phyloP scores from a whole-genome alignment of 2,888 invertebrate species.

The Cephus sareptanus region DNA sequence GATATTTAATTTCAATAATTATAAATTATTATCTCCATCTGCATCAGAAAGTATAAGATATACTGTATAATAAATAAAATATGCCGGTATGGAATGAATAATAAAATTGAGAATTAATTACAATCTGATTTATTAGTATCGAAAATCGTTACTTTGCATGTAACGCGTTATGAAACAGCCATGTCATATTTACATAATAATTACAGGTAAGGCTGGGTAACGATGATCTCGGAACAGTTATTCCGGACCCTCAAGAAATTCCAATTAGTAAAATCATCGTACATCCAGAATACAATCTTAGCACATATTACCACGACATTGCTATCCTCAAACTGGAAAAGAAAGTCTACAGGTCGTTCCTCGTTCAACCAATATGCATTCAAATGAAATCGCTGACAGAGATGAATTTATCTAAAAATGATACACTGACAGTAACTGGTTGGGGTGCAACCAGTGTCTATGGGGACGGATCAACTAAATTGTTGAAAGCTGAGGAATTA shows the following conservation, averaged over 20 bases:
- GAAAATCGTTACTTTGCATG: too few relatives aligned
- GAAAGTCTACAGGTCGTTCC: slow-evolving; percentile 33
- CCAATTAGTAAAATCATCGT: slow-evolving; percentile 36
- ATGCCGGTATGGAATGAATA: too few relatives aligned
- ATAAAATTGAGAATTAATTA: too few relatives aligned
- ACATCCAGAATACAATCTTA: slow-evolving; percentile 51
- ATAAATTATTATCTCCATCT: too few relatives aligned
- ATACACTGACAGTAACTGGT: slow-evolving; percentile 47
- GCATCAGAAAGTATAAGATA: too few relatives aligned
- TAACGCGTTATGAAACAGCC: too few relatives aligned
- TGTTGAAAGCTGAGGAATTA: slow-evolving; percentile 51
- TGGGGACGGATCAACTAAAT: slow-evolving; percentile 21
- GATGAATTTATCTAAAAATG: slow-evolving; percentile 20
- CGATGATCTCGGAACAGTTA: slow-evolving; percentile 31
- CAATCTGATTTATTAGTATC: too few relatives aligned
- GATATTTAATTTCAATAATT: too few relatives aligned
- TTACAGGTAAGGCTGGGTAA: slow-evolving; percentile 48
- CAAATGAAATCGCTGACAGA: slow-evolving; percentile 40
- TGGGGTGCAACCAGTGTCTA: slow-evolving; percentile 47
- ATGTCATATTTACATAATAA: too few relatives aligned
- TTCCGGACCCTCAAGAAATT: slow-evolving; percentile 39
- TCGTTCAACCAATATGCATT: slow-evolving; percentile 51
- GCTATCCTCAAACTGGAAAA: slow-evolving; percentile 46
- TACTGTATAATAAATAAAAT: too few relatives aligned
- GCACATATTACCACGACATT: slow-evolving; percentile 49